Base-by-base conservation (phyloP, 2,888 invertebrate species). In the Mechanitis messenoides region DNA sequence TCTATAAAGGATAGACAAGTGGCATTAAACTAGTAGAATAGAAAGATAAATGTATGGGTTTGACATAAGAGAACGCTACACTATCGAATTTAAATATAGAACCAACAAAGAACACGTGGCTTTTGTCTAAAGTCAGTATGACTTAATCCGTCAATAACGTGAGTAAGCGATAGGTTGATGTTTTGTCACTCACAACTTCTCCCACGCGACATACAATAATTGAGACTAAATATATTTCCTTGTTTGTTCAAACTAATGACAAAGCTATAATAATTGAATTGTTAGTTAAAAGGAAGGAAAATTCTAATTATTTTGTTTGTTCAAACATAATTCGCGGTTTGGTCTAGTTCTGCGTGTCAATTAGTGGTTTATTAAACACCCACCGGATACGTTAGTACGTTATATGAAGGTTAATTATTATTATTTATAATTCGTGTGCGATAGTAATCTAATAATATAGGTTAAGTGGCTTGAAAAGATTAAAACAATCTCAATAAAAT, bases 401-500 rank as follows among this genome's bases (percentile, higher is more conserved):
- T 69, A 68, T 56, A 58, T 53, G 64, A 67, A 66, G 68, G 65
- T 68, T 61, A 55, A 35, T 45, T 59, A 45, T 45, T 56, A 61
- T 56, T 59, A 12, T 28, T 5, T 61, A 31, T 58, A 58, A 55
- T 45, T 50, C 53, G 50, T 46, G 28, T 46, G 62, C 33, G 20
- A 20, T 20, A 20, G 20, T 20, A 20, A 20, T 20, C 20, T 20
- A 20, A 20, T 20, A 53, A 63, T 60, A 57, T 65, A 60, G 56
- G 58, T 58, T 60, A 62, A 62, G 64, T 58, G 55, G 47, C 55
- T 54, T 55, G 61, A 54, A 50, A 55, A 59, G 72, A 76, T 77
- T 78, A 83, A 83, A 78, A 73, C 76, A 78, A 77, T 78, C 72
- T 77, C 78, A 79, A 82, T 84, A 84, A 85, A 81, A 81, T 82